Conservation (phyloP, 2,113 vertebrate species). For the Peucedramus taeniatus region DNA sequence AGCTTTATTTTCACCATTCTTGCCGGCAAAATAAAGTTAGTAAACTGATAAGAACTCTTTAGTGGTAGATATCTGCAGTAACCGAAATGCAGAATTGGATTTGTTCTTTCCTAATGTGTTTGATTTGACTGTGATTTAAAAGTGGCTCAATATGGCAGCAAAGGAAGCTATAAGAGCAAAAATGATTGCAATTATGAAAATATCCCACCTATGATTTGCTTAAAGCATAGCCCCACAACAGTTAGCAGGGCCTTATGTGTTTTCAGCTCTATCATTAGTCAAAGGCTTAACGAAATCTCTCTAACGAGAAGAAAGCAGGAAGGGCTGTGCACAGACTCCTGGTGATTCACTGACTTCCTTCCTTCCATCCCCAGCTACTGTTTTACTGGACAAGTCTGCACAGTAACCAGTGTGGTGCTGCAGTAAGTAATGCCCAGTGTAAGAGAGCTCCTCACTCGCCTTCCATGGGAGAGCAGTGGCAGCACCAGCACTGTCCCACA, state of each 20-base stretch:
- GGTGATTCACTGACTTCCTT: slow-evolving; percentile 52
- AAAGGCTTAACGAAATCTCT: not conserved
- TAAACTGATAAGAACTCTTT: not conserved
- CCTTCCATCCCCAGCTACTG: not conserved
- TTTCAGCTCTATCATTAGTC: not conserved
- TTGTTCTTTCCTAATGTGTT: not conserved
- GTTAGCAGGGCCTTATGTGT: not conserved
- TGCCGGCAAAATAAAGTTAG: not conserved
- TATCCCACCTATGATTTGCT: not conserved
- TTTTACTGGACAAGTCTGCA: not conserved
- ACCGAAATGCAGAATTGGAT: not conserved
- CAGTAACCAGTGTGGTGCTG: fast-evolving
- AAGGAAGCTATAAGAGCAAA: not conserved
- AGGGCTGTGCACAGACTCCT: slow-evolving; percentile 2
- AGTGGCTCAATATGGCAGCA: not conserved
- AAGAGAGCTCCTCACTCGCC: fast-evolving
- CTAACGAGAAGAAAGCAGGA: slow-evolving; percentile 21
- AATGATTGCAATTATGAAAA: not conserved
- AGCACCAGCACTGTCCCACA: not conserved
- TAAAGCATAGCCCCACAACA: not conserved
- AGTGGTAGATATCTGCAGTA: not conserved
- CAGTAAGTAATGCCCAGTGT: not conserved
- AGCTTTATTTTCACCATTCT: not conserved
- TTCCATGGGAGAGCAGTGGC: not conserved
- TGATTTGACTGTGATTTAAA: not conserved